Conservation (phyloP, 2,113 vertebrate species). For the Malurus melanocephalus region DNA sequence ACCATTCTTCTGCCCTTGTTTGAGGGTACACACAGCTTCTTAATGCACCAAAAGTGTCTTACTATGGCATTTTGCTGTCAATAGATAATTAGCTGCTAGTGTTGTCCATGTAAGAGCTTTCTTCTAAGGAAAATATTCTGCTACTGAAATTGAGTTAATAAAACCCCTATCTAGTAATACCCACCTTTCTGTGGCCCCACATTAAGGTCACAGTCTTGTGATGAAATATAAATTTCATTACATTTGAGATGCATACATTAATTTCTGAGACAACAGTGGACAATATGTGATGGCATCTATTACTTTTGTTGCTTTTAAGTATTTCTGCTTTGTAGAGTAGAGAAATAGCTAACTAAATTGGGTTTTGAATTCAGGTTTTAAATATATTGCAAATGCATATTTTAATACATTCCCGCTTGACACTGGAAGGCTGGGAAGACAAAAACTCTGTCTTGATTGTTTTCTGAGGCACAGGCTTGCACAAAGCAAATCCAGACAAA, state of each 20-base stretch:
- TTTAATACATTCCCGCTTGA: neutral
- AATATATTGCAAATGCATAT: neutral
- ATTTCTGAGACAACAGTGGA: conserved; percentile 1
- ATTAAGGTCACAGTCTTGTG: neutral
- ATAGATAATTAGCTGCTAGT: conserved; percentile 12
- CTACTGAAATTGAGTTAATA: neutral
- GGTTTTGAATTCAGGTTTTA: neutral
- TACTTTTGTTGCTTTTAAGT: conserved; percentile 36
- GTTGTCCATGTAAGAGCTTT: neutral
- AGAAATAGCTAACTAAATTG: conserved; percentile 22
- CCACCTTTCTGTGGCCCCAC: neutral
- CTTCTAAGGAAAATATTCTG: neutral
- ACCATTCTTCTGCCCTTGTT: conserved; percentile 15
- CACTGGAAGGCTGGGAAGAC: neutral
- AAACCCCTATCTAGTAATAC: neutral
- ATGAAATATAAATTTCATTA: conserved; percentile 28
- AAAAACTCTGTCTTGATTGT: neutral
- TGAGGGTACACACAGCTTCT: conserved; percentile 3
- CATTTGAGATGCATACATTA: neutral
- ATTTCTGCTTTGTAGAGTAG: conserved; percentile 7
- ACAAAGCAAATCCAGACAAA: neutral
- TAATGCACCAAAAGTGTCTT: neutral
- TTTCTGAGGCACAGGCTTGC: neutral
- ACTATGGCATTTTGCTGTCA: neutral
- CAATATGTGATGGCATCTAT: neutral